phyloP scores from a whole-genome alignment of 2,113 vertebrate species.

The Pseudopodoces humilis region DNA sequence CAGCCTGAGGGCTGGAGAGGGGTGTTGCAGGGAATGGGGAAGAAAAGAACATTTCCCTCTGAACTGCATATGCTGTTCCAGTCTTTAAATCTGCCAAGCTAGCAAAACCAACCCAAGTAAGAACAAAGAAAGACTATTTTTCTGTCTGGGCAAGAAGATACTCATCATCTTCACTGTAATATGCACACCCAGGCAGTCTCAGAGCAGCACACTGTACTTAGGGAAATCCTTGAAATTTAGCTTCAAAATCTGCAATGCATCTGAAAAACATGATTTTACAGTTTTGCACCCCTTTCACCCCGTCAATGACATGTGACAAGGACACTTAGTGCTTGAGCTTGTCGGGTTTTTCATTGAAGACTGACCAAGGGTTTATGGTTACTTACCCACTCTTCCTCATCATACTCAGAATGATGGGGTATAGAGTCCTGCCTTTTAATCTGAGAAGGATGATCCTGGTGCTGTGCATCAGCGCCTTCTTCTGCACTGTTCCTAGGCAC shows the following conservation, averaged over 20 bases:
- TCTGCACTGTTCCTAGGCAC: constrained; percentile 52
- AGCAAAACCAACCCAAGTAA: background rate
- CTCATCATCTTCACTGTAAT: background rate
- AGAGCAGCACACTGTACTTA: background rate
- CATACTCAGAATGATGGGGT: constrained; percentile 91
- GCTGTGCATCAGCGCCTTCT: constrained; percentile 42
- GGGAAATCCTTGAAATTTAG: background rate
- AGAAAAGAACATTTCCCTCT: background rate
- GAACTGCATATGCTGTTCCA: background rate
- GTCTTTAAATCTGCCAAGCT: background rate
- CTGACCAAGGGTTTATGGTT: background rate
- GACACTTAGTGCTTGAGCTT: background rate
- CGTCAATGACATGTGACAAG: background rate
- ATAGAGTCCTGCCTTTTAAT: constrained; percentile 86
- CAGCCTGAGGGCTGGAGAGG: background rate
- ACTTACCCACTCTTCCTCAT: constrained; percentile 97
- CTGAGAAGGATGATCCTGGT: constrained; percentile 56
- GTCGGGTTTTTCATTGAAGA: background rate
- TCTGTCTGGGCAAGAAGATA: background rate
- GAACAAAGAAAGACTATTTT: background rate
- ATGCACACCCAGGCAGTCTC: background rate
- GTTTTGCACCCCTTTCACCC: background rate
- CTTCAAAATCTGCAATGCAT: background rate
- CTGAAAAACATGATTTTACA: background rate
- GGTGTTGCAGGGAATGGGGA: background rate